phyloP scores from a whole-genome alignment of 2,113 vertebrate genomes.

The Puffinus mauretanicus region DNA sequence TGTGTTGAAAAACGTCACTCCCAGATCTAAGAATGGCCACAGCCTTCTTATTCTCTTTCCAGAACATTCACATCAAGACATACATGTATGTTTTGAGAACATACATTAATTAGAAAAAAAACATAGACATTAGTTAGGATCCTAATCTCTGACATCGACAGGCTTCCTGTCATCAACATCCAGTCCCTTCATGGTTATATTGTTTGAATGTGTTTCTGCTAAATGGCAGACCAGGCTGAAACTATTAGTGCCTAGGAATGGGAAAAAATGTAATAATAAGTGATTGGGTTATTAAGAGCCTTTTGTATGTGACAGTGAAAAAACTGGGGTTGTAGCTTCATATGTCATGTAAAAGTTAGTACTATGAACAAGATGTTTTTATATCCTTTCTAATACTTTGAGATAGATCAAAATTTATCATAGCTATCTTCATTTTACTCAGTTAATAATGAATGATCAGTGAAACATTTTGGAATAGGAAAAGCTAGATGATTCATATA shows the following conservation, averaged over 20 bases:
- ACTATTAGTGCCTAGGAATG: background rate
- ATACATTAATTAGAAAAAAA: background rate
- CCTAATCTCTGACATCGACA: background rate
- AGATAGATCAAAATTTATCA: constrained; percentile 41
- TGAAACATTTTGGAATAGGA: constrained; percentile 43
- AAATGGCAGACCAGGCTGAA: background rate
- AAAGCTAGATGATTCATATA: constrained; percentile 45
- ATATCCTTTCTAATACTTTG: constrained; percentile 54
- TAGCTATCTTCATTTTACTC: constrained; percentile 61
- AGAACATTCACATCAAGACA: background rate
- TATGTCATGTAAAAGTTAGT: constrained; percentile 62
- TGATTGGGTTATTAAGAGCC: constrained; percentile 23
- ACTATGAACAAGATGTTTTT: constrained; percentile 62
- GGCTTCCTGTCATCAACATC: background rate
- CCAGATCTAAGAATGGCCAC: background rate
- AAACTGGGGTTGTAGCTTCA: background rate
- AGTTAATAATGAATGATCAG: constrained; percentile 67
- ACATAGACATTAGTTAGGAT: background rate
- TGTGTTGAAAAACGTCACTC: background rate
- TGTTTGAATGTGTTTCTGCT: background rate
- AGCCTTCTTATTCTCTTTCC: background rate
- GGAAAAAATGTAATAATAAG: background rate
- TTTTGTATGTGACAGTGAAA: constrained; percentile 30
- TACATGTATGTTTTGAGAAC: background rate
- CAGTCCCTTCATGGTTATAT: background rate